Evolutionary conservation across 2,797 vertebrate genomes (phyloP).

Genomic region (Coccyzus lansbergi): DNA sequence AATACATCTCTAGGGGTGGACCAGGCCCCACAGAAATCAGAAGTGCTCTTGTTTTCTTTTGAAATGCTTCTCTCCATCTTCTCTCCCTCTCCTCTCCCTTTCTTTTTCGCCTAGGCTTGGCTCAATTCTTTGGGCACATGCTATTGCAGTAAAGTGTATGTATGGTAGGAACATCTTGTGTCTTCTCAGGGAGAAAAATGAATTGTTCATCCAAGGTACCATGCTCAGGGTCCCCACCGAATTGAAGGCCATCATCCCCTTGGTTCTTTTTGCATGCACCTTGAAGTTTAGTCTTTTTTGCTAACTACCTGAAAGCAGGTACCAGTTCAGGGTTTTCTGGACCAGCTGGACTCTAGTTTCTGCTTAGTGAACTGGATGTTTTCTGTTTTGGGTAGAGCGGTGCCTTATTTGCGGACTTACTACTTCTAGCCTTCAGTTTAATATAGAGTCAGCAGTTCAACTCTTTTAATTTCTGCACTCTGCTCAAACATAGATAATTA

Average conservation of each 20-base stretch:
- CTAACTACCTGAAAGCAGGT: not conserved
- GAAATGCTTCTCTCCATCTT: not conserved
- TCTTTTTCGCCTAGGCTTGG: not conserved
- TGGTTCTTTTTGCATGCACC: not conserved
- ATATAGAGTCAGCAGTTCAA: not conserved
- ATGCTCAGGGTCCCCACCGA: not conserved
- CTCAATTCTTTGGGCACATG: not conserved
- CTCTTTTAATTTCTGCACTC: not conserved
- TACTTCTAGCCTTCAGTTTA: not conserved
- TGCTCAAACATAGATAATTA: not conserved
- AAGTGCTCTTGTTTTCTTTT: not conserved
- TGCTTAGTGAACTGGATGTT: not conserved
- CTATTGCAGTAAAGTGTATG: not conserved
- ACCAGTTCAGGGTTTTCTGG: not conserved
- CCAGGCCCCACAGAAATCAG: not conserved
- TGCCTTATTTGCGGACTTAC: not conserved
- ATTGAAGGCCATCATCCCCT: not conserved
- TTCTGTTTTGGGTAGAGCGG: not conserved
- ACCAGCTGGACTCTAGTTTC: not conserved
- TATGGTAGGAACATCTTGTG: not conserved
- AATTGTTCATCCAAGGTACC: not conserved
- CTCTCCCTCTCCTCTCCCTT: not conserved
- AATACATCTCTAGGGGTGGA: not conserved
- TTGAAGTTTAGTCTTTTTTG: not conserved
- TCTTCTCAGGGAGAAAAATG: not conserved